phyloP scores from a whole-genome alignment of 2,888 invertebrate species.

The Ectropis crepuscularia region DNA sequence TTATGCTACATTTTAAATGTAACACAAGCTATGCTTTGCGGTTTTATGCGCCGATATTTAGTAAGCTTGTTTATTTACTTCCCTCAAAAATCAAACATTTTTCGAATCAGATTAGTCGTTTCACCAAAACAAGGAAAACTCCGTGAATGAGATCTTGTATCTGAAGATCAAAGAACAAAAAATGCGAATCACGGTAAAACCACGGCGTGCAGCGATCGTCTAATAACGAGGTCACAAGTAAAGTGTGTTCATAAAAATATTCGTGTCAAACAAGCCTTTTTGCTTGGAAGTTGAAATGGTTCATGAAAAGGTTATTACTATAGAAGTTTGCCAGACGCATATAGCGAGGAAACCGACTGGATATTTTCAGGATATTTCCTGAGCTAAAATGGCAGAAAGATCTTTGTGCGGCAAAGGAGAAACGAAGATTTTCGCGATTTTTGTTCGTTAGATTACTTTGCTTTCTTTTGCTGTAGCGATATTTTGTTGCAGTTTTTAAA shows the following conservation, averaged over 20 bases:
- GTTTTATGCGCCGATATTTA: too few species aligned
- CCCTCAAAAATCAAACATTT: too few species aligned
- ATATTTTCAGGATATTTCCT: constrained; percentile 20
- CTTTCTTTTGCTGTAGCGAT: constrained; percentile 15
- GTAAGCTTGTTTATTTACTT: too few species aligned
- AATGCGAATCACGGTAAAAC: not conserved
- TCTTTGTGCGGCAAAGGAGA: constrained; percentile 20
- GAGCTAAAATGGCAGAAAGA: constrained; percentile 19
- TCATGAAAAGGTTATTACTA: constrained; percentile 20
- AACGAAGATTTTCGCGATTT: constrained; percentile 21
- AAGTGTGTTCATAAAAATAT: constrained; percentile 10
- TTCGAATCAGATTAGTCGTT: too few species aligned
- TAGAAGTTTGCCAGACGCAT: constrained; percentile 5
- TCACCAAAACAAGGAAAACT: too few species aligned
- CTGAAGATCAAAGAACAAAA: not conserved
- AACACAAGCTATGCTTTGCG: too few species aligned
- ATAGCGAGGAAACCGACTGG: constrained; percentile 20
- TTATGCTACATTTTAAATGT: too few species aligned
- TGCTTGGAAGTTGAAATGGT: constrained; percentile 11
- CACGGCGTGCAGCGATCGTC: constrained; percentile 3
- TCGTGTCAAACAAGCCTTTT: constrained; percentile 13
- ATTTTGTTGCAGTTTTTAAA: constrained; percentile 10
- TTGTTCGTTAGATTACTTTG: constrained; percentile 6
- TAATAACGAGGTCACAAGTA: constrained; percentile 11
- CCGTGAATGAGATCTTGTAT: too few species aligned